A percentile compares a stretch with the other conserved stretches of the same genome.
Evolutionary conservation across 2,113 vertebrate genomes (phyloP).

Genomic region (Erythrocebus patas): DNA sequence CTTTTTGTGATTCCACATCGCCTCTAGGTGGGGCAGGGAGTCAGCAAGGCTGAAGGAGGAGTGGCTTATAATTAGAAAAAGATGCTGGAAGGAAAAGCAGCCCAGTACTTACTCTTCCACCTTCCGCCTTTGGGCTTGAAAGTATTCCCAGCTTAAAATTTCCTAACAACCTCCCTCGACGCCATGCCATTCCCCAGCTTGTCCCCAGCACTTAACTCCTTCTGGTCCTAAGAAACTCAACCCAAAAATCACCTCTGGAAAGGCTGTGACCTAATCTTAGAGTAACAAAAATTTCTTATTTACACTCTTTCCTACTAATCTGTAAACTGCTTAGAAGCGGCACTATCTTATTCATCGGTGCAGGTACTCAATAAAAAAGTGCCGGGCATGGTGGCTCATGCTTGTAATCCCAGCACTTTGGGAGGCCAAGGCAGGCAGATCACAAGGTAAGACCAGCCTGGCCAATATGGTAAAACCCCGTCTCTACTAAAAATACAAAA

Average conservation of each 20-base stretch:
- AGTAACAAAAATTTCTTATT: not conserved
- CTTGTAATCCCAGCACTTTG: no score
- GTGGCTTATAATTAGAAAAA: constrained; percentile 60
- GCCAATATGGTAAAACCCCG: no score
- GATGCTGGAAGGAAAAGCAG: constrained; percentile 54
- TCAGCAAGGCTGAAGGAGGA: not conserved
- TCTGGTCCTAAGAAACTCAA: not conserved
- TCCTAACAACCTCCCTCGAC: not conserved
- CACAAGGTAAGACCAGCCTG: no score
- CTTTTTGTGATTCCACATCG: not conserved
- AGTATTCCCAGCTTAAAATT: constrained; percentile 60
- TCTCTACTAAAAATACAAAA: no score
- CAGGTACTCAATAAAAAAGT: not conserved
- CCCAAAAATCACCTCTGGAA: not conserved
- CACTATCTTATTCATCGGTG: not conserved
- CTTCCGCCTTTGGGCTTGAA: not conserved
- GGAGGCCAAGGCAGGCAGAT: no score
- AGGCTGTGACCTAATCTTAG: not conserved
- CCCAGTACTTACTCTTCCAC: not conserved
- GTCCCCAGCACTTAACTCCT: constrained; percentile 48
- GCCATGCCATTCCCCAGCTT: not conserved
- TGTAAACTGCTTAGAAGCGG: not conserved
- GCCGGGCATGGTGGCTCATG: no score
- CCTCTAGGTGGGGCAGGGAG: constrained; percentile 51
- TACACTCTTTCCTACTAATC: not conserved